phyloP scores from a whole-genome alignment of 2,888 invertebrate genomes.

The Synanthedon myopaeformis region DNA sequence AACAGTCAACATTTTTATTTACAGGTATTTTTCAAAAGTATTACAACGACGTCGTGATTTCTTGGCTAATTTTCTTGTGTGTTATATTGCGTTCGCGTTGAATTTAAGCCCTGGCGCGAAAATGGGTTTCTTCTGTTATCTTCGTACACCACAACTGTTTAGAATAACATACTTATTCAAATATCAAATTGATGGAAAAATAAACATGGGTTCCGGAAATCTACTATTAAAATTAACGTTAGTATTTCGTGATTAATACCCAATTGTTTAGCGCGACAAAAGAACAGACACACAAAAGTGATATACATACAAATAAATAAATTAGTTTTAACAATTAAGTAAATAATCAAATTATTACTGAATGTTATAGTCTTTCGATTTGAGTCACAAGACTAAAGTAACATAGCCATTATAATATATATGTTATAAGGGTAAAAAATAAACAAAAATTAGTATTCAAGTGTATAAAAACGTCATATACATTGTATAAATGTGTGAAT shows the following conservation, averaged over 20 bases:
- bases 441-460: no score
- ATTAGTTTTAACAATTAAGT: no score
- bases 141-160: conserved; percentile 50
- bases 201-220: conserved; percentile 51
- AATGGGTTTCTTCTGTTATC: conserved; percentile 37
- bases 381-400: no score
- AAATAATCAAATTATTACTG: no score
- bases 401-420: no score
- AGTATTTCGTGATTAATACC: conserved; percentile 14
- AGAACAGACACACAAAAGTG: background rate
- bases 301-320: background rate
- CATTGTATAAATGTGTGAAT: no score
- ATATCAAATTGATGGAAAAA: conserved; percentile 45
- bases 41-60: conserved; percentile 50
- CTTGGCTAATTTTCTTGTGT: conserved; percentile 43
- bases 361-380: no score
- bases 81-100: conserved; percentile 41
- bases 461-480: no score
- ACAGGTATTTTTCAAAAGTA: conserved; percentile 56
- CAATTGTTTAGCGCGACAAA: background rate
- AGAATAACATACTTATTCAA: conserved; percentile 58
- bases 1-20: conserved; percentile 5
- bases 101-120: conserved; percentile 21
- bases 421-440: no score
- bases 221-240: conserved; percentile 56